Conservation (phyloP, 2,113 vertebrate species). For the Anoura caudifer region DNA sequence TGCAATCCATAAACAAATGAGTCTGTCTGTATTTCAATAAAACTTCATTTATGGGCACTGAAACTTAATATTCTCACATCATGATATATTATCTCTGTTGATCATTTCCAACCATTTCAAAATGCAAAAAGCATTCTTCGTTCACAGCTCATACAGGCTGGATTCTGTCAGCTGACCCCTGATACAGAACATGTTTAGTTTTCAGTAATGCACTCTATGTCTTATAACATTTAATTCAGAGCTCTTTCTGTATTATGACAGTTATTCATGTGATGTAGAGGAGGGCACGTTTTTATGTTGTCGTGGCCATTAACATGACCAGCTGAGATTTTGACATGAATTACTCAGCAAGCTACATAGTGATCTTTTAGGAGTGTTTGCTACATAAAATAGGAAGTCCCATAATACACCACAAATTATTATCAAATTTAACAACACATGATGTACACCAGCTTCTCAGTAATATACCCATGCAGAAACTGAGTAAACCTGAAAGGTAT, state of each 20-base stretch:
- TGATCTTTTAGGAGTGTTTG: neutral
- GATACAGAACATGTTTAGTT: neutral
- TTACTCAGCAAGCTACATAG: neutral
- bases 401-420: neutral
- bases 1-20: neutral
- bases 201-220: neutral
- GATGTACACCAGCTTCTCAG: neutral
- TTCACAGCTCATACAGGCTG: neutral
- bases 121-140: neutral
- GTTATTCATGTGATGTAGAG: neutral
- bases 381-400: neutral
- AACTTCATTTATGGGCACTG: neutral
- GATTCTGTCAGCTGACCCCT: neutral
- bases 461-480: neutral
- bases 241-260: neutral
- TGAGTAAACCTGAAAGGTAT: neutral
- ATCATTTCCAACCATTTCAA: neutral
- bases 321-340: neutral
- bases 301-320: neutral
- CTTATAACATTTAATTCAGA: neutral
- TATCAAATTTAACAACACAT: neutral
- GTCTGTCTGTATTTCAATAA: neutral
- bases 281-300: neutral
- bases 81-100: neutral
- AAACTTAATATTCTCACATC: neutral